A percentile compares a stretch with the other conserved stretches of the same genome.
Evolutionary conservation across 1,140 invertebrate genomes (phyloP).

Genomic region (Melipona quadrifasciata): DNA sequence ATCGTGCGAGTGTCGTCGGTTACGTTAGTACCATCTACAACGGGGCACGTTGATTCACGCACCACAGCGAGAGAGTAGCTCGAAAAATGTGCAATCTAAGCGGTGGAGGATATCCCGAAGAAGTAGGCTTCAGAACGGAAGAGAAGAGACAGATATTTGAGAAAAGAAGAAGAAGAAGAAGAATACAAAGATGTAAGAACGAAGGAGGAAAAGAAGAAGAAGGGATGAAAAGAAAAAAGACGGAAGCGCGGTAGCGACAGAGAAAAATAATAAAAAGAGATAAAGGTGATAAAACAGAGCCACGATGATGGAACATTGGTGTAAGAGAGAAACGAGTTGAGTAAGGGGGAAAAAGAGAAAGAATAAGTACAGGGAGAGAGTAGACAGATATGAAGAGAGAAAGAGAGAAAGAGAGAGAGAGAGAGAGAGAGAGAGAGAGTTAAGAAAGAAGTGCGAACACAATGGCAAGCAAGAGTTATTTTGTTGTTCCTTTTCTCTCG

Average conservation of each 20-base stretch:
- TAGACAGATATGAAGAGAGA: constrained; percentile 45
- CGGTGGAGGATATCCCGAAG: constrained; percentile 58
- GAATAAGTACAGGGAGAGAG: constrained; percentile 21
- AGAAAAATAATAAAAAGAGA: background rate
- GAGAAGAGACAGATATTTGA: constrained; percentile 5
- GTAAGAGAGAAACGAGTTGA: background rate
- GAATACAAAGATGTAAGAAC: constrained; percentile 47
- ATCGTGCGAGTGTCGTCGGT: constrained; percentile 64
- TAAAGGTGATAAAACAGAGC: background rate
- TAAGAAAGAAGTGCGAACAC: constrained; percentile 66
- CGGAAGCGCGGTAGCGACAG: constrained; percentile 51
- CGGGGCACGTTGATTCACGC: constrained; percentile 61
- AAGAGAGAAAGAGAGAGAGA: constrained; percentile 51
- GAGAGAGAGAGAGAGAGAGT: constrained; percentile 53
- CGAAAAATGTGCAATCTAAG: constrained; percentile 58
- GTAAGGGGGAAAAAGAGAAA: background rate
- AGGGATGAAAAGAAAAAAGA: constrained; percentile 44
- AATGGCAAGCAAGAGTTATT: constrained; percentile 77
- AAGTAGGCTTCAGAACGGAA: constrained; percentile 49
- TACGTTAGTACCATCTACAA: constrained; percentile 74
- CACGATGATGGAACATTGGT: background rate
- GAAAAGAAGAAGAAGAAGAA: background rate
- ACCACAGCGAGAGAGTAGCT: constrained; percentile 62
- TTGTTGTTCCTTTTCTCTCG: constrained; percentile 63
- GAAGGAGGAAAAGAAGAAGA: constrained; percentile 25